Evolutionary conservation across 2,888 invertebrate genomes (phyloP).

Genomic region (Prosapia bicincta): DNA sequence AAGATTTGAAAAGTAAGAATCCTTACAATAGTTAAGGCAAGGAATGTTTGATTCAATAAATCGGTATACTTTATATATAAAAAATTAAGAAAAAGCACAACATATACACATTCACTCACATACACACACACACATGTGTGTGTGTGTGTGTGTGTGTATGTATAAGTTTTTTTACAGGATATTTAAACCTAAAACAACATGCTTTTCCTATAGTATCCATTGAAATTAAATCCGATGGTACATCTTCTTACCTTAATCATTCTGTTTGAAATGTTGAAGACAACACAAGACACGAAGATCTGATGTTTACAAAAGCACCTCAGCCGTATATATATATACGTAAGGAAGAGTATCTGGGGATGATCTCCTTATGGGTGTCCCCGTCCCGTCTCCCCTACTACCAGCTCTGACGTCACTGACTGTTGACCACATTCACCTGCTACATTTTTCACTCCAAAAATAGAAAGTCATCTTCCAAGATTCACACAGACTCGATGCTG

Average conservation of each 20-base stretch:
- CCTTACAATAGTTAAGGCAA: no score
- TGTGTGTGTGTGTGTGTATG: no score
- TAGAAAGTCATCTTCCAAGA: conserved; percentile 2
- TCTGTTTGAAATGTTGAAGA: background rate
- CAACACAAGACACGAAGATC: background rate
- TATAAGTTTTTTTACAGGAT: no score
- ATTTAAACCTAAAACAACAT: no score
- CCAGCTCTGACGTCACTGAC: background rate
- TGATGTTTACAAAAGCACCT: background rate
- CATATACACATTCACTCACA: no score
- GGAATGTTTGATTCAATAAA: no score
- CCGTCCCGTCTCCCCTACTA: background rate
- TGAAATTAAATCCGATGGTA: background rate
- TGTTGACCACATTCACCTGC: background rate
- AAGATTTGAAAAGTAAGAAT: no score
- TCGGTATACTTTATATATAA: no score
- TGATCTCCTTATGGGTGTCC: background rate
- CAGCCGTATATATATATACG: background rate
- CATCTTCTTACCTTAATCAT: background rate
- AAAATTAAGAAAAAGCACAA: no score
- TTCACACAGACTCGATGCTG: background rate
- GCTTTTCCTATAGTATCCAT: background rate
- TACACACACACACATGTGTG: no score
- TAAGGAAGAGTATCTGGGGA: background rate
- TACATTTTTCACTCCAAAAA: conserved; percentile 2